phyloP scores from a whole-genome alignment of 2,888 invertebrate genomes.

The Coenonympha glycerion region DNA sequence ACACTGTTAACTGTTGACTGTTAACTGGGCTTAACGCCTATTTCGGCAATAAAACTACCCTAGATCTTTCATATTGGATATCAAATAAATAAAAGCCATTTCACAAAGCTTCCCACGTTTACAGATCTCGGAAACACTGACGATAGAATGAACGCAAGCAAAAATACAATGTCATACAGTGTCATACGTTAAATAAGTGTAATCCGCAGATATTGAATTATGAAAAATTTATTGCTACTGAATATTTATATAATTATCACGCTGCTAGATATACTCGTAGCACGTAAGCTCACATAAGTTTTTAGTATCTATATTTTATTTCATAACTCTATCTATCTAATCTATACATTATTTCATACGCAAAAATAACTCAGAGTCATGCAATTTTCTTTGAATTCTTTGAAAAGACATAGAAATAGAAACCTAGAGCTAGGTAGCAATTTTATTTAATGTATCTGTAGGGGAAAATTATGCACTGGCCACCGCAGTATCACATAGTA shows the following conservation, averaged over 20 bases:
- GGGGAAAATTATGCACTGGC: too few species aligned
- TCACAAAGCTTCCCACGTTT: background rate
- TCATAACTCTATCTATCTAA: too few species aligned
- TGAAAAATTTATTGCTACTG: conserved; percentile 58
- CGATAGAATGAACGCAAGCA: background rate
- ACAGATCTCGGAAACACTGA: background rate
- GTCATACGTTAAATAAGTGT: background rate
- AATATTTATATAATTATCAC: conserved; percentile 54
- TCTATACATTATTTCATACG: background rate
- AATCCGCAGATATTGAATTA: conserved; percentile 47
- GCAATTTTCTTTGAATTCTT: too few species aligned
- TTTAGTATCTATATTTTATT: background rate
- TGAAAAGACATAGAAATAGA: too few species aligned
- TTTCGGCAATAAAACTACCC: too few species aligned
- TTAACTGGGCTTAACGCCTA: too few species aligned
- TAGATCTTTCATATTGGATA: too few species aligned
- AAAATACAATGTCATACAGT: background rate
- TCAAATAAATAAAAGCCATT: background rate
- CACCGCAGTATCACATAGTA: too few species aligned
- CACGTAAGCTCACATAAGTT: conserved; percentile 25
- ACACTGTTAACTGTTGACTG: too few species aligned
- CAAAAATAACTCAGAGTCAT: too few species aligned
- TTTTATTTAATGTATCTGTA: too few species aligned
- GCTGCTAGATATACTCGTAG: conserved; percentile 48
- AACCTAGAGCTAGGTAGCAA: too few species aligned